phyloP scores from a whole-genome alignment of 92 coral and sea anemone species.

The Micromussa lordhowensis region DNA sequence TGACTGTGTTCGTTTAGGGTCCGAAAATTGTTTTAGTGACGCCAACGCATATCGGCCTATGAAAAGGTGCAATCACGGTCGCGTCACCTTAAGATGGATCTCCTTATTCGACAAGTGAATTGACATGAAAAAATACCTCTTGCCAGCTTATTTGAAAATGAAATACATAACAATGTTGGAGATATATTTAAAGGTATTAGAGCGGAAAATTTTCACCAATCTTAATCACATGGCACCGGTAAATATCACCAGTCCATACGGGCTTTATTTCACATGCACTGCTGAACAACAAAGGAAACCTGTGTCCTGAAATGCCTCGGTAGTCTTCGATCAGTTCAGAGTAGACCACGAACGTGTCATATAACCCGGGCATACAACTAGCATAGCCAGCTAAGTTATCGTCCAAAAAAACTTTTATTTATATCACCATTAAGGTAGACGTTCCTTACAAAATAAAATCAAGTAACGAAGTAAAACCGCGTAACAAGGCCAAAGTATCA shows the following conservation, averaged over 20 bases:
- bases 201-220: not conserved
- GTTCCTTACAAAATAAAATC: no score
- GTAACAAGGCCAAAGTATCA: not conserved
- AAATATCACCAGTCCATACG: constrained; percentile 5
- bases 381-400: not conserved
- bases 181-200: not conserved
- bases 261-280: constrained; percentile 21
- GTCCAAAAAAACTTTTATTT: not conserved
- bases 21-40: not conserved
- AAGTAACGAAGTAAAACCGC: no score
- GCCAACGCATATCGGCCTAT: not conserved
- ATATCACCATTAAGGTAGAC: no score
- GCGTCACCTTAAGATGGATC: not conserved
- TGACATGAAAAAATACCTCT: not conserved
- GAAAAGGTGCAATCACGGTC: not conserved
- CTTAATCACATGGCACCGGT: not conserved
- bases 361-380: no score
- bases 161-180: not conserved
- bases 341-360: not conserved
- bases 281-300: not conserved
- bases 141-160: not conserved
- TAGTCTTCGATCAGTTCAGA: not conserved
- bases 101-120: not conserved
- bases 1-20: not conserved
- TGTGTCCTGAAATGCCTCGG: not conserved